Evolutionary conservation across 2,888 invertebrate species (phyloP), one percentile per base, ranked within the genome.

Genomic region (Drosophila barbarae): DNA sequence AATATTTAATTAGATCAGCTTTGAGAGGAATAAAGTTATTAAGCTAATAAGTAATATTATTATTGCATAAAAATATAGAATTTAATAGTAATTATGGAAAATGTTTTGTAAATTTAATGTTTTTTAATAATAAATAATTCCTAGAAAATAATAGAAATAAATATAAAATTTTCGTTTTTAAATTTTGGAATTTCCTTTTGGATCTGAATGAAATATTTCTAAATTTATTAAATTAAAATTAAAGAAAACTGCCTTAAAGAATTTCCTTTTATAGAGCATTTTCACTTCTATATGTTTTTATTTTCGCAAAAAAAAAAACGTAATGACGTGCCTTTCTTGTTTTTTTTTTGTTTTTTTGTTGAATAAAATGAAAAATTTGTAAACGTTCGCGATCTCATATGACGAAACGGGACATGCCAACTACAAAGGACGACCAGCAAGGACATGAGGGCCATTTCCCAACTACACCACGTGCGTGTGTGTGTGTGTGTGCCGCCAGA

Each of bases 281-380:
- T 8, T 5, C 7, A 0, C 26, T 35, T 38, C 38, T 34, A 18
- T n/a, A 23, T 30, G 18, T 6, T 30, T 15, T 21, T 21, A 39
- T 7, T 28, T 15, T 15, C 2, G 44, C 28, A 44, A n/a, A 12
- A 9, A 8, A 28, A 12, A 9, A 9, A 30, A 21, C n/a, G 18
- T 13, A 26, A 26, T 32, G 36, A 23, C 21, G 58, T 28, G 35
- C 39, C 47, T 38, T 58, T 21, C 59, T 70, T 81, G 72, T 71
- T 73, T 60, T 77, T 72, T 21, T 12, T 21, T 12, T 23, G 18
- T 15, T 18, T 23, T 41, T 23, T 26, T 26, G 9, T 26, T 68
- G 57, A 85, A 85, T 84, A 76, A 85, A 79, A 84, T 86, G 86
- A 80, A 81, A 81, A 81, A 85, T 75, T 85, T 83, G 84, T 85